These are phyloP conservation scores for Drepana arcuata DNA, from an alignment of 1,140 invertebrate genomes.

Conservation along the genomic window DNA sequence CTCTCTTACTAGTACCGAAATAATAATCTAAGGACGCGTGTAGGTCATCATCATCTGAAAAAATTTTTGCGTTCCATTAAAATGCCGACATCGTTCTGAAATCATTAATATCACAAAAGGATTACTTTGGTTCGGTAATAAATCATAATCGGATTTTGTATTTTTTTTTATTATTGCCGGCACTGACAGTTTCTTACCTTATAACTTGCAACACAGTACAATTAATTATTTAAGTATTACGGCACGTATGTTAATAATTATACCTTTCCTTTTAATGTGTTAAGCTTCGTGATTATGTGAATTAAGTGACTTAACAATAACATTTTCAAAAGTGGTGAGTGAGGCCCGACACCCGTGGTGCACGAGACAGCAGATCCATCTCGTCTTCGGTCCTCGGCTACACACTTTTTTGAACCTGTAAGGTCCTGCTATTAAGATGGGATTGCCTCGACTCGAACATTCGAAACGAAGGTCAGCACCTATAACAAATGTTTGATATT, in stretches of 20 bases:
- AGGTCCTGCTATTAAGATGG: no score
- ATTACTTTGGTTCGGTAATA: neutral
- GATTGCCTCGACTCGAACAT: no score
- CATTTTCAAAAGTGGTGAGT: conserved; percentile 9
- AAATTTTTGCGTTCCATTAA: no score
- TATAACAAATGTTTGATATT: no score
- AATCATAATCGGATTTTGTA: neutral
- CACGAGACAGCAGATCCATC: conserved; percentile 16
- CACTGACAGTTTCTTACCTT: no score
- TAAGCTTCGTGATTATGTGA: conserved; percentile 12
- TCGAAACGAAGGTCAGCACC: no score
- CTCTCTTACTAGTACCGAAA: conserved; percentile 20
- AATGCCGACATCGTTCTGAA: no score
- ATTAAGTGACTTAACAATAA: conserved; percentile 2
- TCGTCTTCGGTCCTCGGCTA: conserved; percentile 3
- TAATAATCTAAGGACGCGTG: conserved; percentile 12
- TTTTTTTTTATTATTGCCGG: neutral
- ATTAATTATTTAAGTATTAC: no score
- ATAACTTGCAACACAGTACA: no score
- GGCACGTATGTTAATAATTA: no score
- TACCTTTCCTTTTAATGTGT: neutral
- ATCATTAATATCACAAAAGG: conserved; percentile 7
- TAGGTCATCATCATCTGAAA: conserved; percentile 6
- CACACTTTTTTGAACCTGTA: neutral
- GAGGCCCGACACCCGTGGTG: conserved; percentile 15